phyloP scores from a whole-genome alignment of 1,140 invertebrate genomes.

The Trichonephila inaurata region DNA sequence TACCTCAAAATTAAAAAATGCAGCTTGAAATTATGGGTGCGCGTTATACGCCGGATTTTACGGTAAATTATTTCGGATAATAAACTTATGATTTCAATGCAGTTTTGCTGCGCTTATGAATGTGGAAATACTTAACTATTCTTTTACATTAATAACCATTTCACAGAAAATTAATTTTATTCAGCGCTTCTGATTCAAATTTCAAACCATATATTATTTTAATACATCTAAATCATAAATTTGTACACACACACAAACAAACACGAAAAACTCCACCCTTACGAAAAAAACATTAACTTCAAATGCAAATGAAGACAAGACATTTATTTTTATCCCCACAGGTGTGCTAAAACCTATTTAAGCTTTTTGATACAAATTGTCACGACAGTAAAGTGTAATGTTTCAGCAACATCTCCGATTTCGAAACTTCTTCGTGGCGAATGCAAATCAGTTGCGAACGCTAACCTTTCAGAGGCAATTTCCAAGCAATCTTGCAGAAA shows the following conservation, averaged over 20 bases:
- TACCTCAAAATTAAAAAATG: too few species aligned
- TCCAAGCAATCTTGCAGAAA: background rate
- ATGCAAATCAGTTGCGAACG: conserved; percentile 41
- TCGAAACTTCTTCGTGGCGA: background rate
- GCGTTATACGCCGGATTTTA: too few species aligned
- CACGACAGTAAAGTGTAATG: background rate
- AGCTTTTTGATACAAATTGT: conserved; percentile 19
- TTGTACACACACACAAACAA: background rate
- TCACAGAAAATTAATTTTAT: background rate
- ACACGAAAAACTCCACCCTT: background rate
- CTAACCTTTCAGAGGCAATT: background rate
- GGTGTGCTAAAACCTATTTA: conserved; percentile 27
- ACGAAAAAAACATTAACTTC: background rate
- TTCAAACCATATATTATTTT: background rate
- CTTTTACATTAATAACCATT: too few species aligned
- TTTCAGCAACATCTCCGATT: conserved; percentile 27
- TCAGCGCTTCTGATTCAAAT: background rate
- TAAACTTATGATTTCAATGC: too few species aligned
- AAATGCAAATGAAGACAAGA: background rate
- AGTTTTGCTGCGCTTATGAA: too few species aligned
- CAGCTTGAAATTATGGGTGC: too few species aligned
- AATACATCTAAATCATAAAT: background rate
- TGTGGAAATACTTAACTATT: too few species aligned
- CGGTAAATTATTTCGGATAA: too few species aligned
- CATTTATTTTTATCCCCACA: background rate